These are phyloP conservation scores for Halictus quadricinctus DNA, from an alignment of 2,888 invertebrate species.

Conservation along the genomic window DNA sequence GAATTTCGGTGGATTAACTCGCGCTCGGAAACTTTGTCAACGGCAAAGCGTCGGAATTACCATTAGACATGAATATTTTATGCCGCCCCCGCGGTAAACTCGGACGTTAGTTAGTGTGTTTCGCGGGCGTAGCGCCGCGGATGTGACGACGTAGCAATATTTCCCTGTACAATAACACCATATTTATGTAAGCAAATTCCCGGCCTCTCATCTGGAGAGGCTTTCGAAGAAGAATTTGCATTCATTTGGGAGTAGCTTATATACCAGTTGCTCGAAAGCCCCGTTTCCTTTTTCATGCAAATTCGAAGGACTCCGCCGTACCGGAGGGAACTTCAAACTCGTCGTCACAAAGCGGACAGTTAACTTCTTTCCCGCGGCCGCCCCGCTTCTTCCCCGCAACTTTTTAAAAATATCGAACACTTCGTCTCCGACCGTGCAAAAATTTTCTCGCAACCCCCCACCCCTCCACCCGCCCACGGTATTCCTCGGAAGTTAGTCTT, in stretches of 20 bases:
- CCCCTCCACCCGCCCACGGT: not conserved
- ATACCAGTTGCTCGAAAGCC: conserved; percentile 72
- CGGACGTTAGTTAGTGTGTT: conserved; percentile 57
- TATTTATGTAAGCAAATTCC: conserved; percentile 77
- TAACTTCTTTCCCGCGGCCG: conserved; percentile 60
- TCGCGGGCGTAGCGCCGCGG: conserved; percentile 35
- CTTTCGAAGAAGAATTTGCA: conserved; percentile 76
- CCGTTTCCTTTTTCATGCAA: conserved; percentile 75
- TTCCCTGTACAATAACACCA: conserved; percentile 66
- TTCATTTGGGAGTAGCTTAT: conserved; percentile 74
- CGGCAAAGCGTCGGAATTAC: conserved; percentile 47
- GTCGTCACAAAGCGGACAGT: conserved; percentile 63
- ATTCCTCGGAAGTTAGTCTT: not conserved
- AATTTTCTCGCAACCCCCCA: not conserved
- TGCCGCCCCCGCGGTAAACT: conserved; percentile 40
- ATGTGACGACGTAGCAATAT: conserved; percentile 63
- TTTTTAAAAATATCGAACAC: conserved; percentile 48
- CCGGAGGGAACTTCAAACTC: conserved; percentile 51
- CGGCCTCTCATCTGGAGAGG: conserved; percentile 65
- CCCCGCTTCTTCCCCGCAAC: conserved; percentile 45
- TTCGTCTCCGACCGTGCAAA: not conserved
- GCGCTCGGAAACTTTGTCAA: conserved; percentile 40
- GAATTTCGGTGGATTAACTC: conserved; percentile 43
- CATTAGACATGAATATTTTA: conserved; percentile 65
- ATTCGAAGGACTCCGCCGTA: conserved; percentile 67